Evolutionary conservation across 1,140 invertebrate species (phyloP), one percentile per base, ranked within the genome.

Genomic region (Parapsyche elsis): DNA sequence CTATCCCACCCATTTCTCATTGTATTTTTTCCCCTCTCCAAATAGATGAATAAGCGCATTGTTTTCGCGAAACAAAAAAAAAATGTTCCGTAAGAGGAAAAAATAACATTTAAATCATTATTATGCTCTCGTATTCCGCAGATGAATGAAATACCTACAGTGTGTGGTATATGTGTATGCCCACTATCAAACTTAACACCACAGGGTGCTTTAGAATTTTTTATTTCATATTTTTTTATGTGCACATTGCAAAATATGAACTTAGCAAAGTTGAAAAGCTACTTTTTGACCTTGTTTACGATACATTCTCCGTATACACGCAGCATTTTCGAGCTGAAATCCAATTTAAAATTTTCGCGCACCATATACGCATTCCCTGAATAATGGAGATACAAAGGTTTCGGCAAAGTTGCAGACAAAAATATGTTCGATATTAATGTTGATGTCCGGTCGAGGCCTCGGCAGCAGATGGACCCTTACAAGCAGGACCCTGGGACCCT

Each of bases 1-100:
- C 80, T 79, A 74, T 81, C 77, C 73, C 49, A 24, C 73, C 73
- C 73, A 75, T 75, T 75, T 49, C 45, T 75, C 73, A 75, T 75
- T 75, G 73, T 75, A 24, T 75, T 75, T 75, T 75, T 73, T 73
- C 71, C 38, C 38, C 71, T n/a, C 30, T 73, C 24, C 73, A 57
- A 46, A 75, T 49, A 75, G 45, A 75, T 75, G 64, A 67, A 67
- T 67, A 67, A 67, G 64, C 64, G 45, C 73, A 75, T 75, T 75
- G 73, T 75, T 75, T 75, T 46, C 73, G 19, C 73, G 24, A 67
- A 67, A 67, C 64, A 23, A 24, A 67, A 67, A n/a, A n/a, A 67
- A 67, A 67, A 67, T 24, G 64, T 26, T 57, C 38, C 71, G 26
- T 21, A 26, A 26, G 49, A 75, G n/a, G 46, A n/a, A 75, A 16